A percentile compares a stretch with the other conserved stretches of the same genome.
Evolutionary conservation across 2,888 invertebrate genomes (phyloP).

Genomic region (Zele albiditarsus): DNA sequence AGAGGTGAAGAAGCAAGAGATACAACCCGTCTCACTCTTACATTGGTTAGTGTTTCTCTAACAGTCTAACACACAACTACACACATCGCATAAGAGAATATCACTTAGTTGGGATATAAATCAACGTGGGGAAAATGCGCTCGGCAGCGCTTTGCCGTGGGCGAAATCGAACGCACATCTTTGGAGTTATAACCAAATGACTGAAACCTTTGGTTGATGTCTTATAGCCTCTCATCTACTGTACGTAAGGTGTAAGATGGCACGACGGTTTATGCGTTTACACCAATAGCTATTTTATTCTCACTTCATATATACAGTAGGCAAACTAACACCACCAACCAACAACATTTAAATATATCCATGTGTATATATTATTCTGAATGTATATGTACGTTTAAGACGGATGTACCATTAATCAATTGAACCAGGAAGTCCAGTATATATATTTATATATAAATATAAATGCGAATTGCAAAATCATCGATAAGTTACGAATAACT

Average conservation of each 20-base stretch:
- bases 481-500: conserved; percentile 60
- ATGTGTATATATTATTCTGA: conserved; percentile 2
- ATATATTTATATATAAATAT: background rate
- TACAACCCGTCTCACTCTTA: background rate
- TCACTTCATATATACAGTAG: background rate
- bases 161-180: conserved; percentile 44
- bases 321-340: background rate
- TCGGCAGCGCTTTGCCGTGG: conserved; percentile 39
- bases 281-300: conserved; percentile 9
- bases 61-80: conserved; percentile 36
- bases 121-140: conserved; percentile 43
- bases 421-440: conserved; percentile 58
- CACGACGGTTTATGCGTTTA: conserved; percentile 28
- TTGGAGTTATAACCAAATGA: conserved; percentile 13
- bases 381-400: conserved; percentile 15
- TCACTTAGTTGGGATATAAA: conserved; percentile 53
- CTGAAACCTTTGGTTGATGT: background rate
- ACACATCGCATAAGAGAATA: conserved; percentile 28
- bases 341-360: conserved; percentile 4
- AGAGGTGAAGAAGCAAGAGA: conserved; percentile 29
- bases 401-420: conserved; percentile 63
- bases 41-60: conserved; percentile 37
- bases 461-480: conserved; percentile 61
- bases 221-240: background rate
- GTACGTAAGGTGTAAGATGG: background rate